Base-by-base conservation (phyloP, 2,113 vertebrate species). In the Cyanocitta stelleri region DNA sequence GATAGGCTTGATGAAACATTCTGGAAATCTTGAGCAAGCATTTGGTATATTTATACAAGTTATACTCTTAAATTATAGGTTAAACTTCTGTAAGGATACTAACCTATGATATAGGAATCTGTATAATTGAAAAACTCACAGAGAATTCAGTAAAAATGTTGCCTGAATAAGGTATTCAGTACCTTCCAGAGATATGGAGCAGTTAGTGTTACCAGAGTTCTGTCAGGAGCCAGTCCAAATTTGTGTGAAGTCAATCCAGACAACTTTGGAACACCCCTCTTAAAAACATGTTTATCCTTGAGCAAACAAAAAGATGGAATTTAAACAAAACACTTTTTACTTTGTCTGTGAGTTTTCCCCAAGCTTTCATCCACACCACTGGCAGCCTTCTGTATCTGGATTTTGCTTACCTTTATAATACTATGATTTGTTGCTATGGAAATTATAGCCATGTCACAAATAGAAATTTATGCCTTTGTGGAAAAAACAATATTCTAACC, bases 381-480 rank as follows among this genome's bases (percentile, higher is more conserved):
- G 52, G 41, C 62, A 92, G 26, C 7, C 19, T 73, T 90, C 43
- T 39, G 39, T 21, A 78, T 48, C 33, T 44, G 67, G 26, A 61
- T 90, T 89, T 94, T 79, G 19, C 67, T 96, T 69, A 85, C 85
- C 41, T 76, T 90, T 39, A 20, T 43, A 74, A 83, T 24, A 39
- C 52, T 23, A 43, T 85, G 54, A 92, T 75, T 72, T 94, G 89
- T 94, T 96, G 89, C 91, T 67, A 94, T 94, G 85, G 89, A 94
- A 96, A 91, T 96, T 69, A 95, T 37, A 87, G 58, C 35, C 56
- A 49, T 78, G 71, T 79, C 78, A 87, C 66, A 93, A 85, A 91
- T 5, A 72, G 35, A 95, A 94, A 74, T 79, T 2, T 85, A 78
- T 85, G 81, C 37, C 41, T 87, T 78, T 72, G 37, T 87, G 58